Evolutionary conservation across 2,113 vertebrate species (phyloP), one percentile per base, ranked within the genome.

Genomic region (Spermophilus dauricus): DNA sequence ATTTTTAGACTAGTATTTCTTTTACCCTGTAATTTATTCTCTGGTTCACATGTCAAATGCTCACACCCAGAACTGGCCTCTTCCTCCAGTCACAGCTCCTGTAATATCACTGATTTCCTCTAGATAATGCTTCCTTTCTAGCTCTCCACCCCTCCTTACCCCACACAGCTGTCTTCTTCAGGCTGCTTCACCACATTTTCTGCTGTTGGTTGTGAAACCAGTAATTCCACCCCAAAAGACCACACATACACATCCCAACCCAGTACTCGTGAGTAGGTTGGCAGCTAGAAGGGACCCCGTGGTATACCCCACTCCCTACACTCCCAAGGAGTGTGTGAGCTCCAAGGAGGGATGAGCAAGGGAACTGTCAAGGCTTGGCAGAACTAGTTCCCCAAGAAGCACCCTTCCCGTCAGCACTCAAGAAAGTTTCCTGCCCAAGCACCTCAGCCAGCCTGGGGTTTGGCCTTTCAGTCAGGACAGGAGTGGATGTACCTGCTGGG

Each of bases 401-500:
- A 3, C 65, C 81, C 32, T 65, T 89, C 80, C 69, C 8, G 32
- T 30, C 34, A 63, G 39, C 20, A 14, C 45, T 48, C 14, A 70
- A 30, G 22, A 51, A 17, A 2, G 20, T 56, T 39, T 61, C 45
- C 58, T 78, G 30, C 48, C 37, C 45, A 37, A 10, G 26, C 2
- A 2, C 26, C 17, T 78, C 58, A 45, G 8, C 39, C 7, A 16
- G 28, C 32, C 28, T 63, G 1, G 24, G 0, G 11, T 32, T 28
- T 32, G 58, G 58, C 73, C 28, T 85, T 73, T 30, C 42, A 32
- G 20, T 97, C 91, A 96, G 96, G 82, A 97, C 51, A 63, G 86
- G 89, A 48, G 42, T 85, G 76, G 72, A 83, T 97, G 42, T 65
- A 94, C 78, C 63, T 94, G n/a, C 0, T 7, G 94, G 96, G 67